Conservation (phyloP, 2,113 vertebrate species). For the Tragelaphus imberbis region DNA sequence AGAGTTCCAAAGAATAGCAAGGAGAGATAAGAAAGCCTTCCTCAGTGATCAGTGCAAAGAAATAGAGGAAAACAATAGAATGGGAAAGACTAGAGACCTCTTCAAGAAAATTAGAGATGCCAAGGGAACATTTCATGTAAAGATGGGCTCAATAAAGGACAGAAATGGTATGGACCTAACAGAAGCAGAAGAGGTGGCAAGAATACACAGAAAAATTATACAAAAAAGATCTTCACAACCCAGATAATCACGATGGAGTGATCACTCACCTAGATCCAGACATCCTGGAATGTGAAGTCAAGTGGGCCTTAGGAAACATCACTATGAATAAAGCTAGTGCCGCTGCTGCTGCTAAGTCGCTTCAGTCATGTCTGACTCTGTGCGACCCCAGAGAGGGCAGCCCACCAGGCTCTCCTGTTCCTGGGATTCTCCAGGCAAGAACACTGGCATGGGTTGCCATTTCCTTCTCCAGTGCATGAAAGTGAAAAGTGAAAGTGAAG, state of each 20-base stretch:
- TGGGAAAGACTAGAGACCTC: not conserved
- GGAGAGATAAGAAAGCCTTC: not conserved
- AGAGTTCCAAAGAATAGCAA: not conserved
- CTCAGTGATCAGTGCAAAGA: not conserved
- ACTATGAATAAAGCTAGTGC: not conserved
- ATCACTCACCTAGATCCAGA: not conserved
- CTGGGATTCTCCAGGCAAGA: no score
- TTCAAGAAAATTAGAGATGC: not conserved
- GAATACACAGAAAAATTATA: not conserved
- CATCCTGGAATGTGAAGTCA: not conserved
- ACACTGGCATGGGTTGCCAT: no score
- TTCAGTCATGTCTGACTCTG: no score
- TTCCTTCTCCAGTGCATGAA: no score
- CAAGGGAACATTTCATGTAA: not conserved
- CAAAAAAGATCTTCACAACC: not conserved
- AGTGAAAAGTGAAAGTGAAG: no score
- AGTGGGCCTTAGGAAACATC: not conserved
- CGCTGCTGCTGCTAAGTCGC: no score
- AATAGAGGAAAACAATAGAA: not conserved
- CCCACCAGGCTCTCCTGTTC: no score
- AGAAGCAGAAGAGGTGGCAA: not conserved
- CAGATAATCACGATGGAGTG: not conserved
- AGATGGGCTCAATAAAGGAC: not conserved
- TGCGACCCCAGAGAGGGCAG: fast-evolving
- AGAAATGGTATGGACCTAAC: not conserved